Conservation (phyloP, 2,113 vertebrate genomes). For the Pterocles burchelli region DNA sequence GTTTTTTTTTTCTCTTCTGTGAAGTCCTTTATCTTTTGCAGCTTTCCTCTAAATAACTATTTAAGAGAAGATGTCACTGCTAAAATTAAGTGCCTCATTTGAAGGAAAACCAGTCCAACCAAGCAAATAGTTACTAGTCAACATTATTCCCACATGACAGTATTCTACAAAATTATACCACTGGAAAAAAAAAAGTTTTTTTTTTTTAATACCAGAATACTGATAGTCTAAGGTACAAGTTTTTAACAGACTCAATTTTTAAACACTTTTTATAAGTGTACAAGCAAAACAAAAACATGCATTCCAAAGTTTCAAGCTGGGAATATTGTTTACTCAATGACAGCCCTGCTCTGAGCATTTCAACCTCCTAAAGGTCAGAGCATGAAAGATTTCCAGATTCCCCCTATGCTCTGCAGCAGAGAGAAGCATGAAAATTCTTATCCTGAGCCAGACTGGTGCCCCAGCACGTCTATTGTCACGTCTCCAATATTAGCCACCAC, state of each 20-base stretch:
- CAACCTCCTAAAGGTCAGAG: slow-evolving; percentile 14
- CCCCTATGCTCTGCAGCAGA: not conserved
- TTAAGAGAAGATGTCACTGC: slow-evolving; percentile 1
- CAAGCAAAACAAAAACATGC: not conserved
- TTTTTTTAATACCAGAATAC: not conserved
- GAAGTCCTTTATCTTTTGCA: slow-evolving; percentile 39
- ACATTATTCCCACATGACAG: not conserved
- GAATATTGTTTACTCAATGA: not conserved
- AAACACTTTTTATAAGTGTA: not conserved
- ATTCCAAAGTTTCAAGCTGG: not conserved
- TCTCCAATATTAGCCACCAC: not conserved
- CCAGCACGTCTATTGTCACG: not conserved
- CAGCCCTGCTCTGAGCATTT: not conserved
- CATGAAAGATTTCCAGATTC: slow-evolving; percentile 44
- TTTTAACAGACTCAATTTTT: not conserved
- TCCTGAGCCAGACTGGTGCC: not conserved
- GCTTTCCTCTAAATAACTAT: slow-evolving; percentile 24
- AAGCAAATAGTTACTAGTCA: not conserved
- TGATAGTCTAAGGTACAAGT: not conserved
- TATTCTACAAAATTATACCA: not conserved
- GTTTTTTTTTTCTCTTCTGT: not conserved
- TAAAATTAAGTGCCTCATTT: not conserved
- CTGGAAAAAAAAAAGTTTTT: rapidly evolving
- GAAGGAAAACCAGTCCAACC: not conserved
- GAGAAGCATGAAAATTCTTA: slow-evolving; percentile 30